These are phyloP conservation scores for Syngnathoides biaculeatus DNA, from an alignment of 2,113 vertebrate species.

Conservation along the genomic window DNA sequence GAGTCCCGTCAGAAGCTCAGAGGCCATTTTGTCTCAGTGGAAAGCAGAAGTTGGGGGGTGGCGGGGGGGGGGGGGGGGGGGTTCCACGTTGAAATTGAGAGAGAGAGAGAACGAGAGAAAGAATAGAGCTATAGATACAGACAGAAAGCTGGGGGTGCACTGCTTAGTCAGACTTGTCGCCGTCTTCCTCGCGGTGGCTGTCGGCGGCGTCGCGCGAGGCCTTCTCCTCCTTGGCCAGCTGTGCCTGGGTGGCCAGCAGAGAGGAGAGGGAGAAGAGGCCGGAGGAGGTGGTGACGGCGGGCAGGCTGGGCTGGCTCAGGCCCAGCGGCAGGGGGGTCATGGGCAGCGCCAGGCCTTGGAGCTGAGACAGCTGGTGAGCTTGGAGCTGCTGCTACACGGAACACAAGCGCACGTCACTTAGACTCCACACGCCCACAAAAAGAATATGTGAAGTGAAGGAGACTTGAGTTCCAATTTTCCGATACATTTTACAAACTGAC, in stretches of 20 bases:
- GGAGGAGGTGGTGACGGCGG: slow-evolving; percentile 84
- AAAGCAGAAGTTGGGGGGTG: slow-evolving; percentile 38
- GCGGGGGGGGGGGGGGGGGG: slow-evolving; percentile 33
- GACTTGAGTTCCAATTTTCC: too few relatives aligned
- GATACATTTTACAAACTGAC: too few relatives aligned
- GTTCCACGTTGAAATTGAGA: slow-evolving; percentile 44
- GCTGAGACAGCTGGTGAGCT: slow-evolving; percentile 97
- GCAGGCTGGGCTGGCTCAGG: slow-evolving; percentile 84
- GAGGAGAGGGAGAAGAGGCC: slow-evolving; percentile 91
- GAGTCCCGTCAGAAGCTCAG: slow-evolving; percentile 22
- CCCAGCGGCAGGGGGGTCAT: slow-evolving; percentile 92
- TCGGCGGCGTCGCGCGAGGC: slow-evolving; percentile 83
- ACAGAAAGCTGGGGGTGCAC: slow-evolving; percentile 1
- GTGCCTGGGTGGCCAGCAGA: slow-evolving; percentile 91
- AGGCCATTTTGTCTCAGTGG: slow-evolving; percentile 36
- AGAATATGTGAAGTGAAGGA: too few relatives aligned
- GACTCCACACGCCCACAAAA: slow-evolving; percentile 4
- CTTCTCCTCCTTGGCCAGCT: slow-evolving; percentile 97
- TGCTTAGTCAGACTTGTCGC: slow-evolving; percentile 91
- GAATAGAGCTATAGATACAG: neutral
- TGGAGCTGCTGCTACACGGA: slow-evolving; percentile 95
- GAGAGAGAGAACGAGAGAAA: slow-evolving; percentile 42
- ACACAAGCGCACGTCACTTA: slow-evolving; percentile 55
- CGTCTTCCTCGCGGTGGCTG: slow-evolving; percentile 88
- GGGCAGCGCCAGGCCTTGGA: slow-evolving; percentile 93